Base-by-base conservation (phyloP, 1,140 invertebrate species). In the Copidosoma floridanum region DNA sequence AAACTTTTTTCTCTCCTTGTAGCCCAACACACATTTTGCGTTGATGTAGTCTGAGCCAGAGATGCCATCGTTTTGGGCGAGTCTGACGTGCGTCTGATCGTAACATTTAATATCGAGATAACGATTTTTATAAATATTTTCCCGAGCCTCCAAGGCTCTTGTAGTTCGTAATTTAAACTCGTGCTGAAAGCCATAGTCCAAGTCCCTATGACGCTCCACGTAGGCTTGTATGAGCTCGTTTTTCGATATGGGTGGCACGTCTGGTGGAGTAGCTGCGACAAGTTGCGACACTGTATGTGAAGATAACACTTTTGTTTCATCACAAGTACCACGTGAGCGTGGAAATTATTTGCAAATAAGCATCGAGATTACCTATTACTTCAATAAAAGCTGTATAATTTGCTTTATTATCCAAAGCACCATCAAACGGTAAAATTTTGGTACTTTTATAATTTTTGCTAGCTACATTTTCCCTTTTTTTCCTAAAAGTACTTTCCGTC, bases 21-120 rank as follows among this genome's bases (percentile, higher is more conserved):
- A 95, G 10, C 93, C 91, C 69, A 91, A 85, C 1, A 97, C 93
- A 69, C 91, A 91, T 71, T 95, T 96, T 0, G 94, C 94, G 74
- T 97, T 97, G 53, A 97, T 94, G 71, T 97, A 97, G 77, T 95
- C 93, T 0, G 89, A 89, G 4, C 89, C 89, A 43, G 84, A 83
- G 37, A 90, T 85, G 26, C 89, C 89, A 72, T 93, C 91, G 4
- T 90, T 81, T 63, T 87, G 84, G 0, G 85, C 81, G 6, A 95
- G 74, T 68, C 90, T 89, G 0, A 97, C 91, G 67, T 94, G 80
- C 7, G 93, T 96, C 79, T 97, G 94, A 81, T 97, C 94, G 74
- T 94, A 95, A 2, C 90, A 89, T 76, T 94, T 94, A 59, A 95
- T 94, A 68, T 94, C 92, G 0, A 92, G 92, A 72, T 95, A 93